Evolutionary conservation across 2,888 invertebrate species (phyloP).

Genomic region (Ditula angustiorana): DNA sequence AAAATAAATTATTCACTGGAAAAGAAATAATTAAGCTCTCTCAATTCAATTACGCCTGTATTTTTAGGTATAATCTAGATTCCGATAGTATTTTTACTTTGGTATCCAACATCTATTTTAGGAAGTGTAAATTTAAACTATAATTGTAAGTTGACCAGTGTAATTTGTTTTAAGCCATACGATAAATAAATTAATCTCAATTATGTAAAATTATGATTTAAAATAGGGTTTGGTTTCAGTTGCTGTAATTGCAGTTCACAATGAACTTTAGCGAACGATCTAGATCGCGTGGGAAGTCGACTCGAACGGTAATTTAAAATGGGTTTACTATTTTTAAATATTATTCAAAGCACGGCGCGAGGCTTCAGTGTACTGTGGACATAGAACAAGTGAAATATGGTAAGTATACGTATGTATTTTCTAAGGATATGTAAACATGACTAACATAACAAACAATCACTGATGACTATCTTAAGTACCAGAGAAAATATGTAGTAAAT

Average conservation of each 20-base stretch:
- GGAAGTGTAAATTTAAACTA: too few species aligned
- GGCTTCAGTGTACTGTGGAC: neutral
- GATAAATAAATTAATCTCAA: too few species aligned
- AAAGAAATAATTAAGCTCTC: neutral
- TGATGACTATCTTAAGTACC: too few species aligned
- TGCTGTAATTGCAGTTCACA: slow-evolving; percentile 28
- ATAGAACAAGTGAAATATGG: too few species aligned
- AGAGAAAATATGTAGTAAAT: too few species aligned
- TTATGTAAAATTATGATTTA: slow-evolving; percentile 21
- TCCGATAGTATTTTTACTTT: neutral
- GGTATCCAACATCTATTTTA: neutral
- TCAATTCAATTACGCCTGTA: neutral
- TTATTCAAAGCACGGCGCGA: neutral
- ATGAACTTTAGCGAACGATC: slow-evolving; percentile 16
- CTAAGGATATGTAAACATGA: too few species aligned
- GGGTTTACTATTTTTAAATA: slow-evolving; percentile 20
- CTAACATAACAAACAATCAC: too few species aligned
- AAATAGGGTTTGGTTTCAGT: slow-evolving; percentile 15
- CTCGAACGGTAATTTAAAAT: slow-evolving; percentile 25
- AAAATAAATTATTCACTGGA: slow-evolving; percentile 9
- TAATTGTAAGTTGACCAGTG: too few species aligned
- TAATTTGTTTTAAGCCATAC: too few species aligned
- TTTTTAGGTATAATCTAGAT: slow-evolving; percentile 15
- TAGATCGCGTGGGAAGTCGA: slow-evolving; percentile 19
- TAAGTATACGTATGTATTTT: too few species aligned